Percentiles rank a stretch among this genome's conserved stretches.
Evolutionary conservation across 2,113 vertebrate species (phyloP).

Genomic region (Ceyx margarethae): DNA sequence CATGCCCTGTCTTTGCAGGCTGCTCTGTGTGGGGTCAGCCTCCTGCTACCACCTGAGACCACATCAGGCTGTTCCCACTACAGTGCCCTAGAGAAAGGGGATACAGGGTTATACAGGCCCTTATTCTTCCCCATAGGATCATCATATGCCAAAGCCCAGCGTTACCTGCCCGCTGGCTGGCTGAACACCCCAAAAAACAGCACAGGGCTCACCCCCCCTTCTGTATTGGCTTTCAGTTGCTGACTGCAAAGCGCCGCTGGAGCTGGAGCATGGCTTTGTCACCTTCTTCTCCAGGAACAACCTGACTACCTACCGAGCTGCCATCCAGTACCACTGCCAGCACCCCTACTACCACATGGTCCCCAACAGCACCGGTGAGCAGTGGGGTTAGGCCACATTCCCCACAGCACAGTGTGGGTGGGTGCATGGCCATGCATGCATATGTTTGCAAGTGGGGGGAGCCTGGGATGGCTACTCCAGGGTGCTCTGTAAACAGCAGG

Average conservation of each 20-base stretch:
- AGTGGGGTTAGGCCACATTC: not conserved
- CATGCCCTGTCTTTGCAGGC: not conserved
- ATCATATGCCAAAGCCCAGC: not conserved
- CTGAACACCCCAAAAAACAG: not conserved
- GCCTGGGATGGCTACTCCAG: not conserved
- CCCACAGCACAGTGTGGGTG: not conserved
- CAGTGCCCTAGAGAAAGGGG: not conserved
- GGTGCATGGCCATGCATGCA: rapidly evolving
- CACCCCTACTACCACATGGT: slow-evolving; percentile 74
- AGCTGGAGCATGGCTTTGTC: slow-evolving; percentile 77
- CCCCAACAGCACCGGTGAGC: slow-evolving; percentile 79
- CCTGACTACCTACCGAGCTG: slow-evolving; percentile 83
- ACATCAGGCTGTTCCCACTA: not conserved
- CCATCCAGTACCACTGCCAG: slow-evolving; percentile 82
- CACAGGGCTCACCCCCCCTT: not conserved
- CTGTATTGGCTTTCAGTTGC: slow-evolving; percentile 79
- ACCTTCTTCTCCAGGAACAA: slow-evolving; percentile 82
- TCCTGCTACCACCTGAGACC: not conserved
- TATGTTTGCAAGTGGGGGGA: rapidly evolving
- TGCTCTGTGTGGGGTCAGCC: not conserved
- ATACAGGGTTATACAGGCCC: not conserved
- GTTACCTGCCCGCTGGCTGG: not conserved
- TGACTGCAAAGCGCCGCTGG: slow-evolving; percentile 82
- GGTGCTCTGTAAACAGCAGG: not conserved
- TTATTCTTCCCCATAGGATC: not conserved